These are phyloP conservation scores for Thamnaconus septentrionalis DNA, from an alignment of 2,113 vertebrate genomes.

Conservation along the genomic window DNA sequence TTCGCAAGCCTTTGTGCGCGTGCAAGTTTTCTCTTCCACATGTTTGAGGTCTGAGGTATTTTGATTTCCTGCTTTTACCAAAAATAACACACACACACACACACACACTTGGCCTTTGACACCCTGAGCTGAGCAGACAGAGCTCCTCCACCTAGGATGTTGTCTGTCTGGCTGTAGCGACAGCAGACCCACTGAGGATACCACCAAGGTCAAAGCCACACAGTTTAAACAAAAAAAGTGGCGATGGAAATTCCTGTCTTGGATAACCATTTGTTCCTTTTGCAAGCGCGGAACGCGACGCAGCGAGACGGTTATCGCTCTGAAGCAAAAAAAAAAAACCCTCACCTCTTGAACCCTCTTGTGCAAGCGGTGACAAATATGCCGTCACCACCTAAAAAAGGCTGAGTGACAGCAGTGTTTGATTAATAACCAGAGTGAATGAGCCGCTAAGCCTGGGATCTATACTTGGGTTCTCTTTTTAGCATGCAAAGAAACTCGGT, in stretches of 20 bases:
- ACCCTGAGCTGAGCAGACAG: no score
- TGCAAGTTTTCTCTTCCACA: no score
- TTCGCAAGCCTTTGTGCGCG: neutral
- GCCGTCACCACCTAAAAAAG: no score
- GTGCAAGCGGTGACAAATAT: slow-evolving; percentile 6
- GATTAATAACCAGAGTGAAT: neutral
- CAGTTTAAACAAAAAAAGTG: slow-evolving; percentile 1
- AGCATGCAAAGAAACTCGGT: slow-evolving; percentile 4
- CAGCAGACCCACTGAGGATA: slow-evolving; percentile 22
- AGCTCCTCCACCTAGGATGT: no score
- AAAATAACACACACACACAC: neutral
- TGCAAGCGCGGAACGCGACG: slow-evolving; percentile 35
- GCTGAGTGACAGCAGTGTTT: neutral
- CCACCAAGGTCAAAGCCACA: slow-evolving; percentile 25
- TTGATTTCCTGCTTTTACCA: slow-evolving; percentile 31
- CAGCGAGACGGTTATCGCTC: slow-evolving; percentile 30
- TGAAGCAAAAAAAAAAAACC: slow-evolving; percentile 14
- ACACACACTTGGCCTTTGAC: no score
- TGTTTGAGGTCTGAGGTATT: slow-evolving; percentile 10
- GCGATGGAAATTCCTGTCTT: slow-evolving; percentile 29
- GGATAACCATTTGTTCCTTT: slow-evolving; percentile 22
- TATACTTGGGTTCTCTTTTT: slow-evolving; percentile 32
- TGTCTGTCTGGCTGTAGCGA: slow-evolving; percentile 36
- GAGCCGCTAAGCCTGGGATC: neutral
- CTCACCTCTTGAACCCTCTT: slow-evolving; percentile 26